Conservation (phyloP, 1,140 invertebrate species). For the Aporrectodea caliginosa region DNA sequence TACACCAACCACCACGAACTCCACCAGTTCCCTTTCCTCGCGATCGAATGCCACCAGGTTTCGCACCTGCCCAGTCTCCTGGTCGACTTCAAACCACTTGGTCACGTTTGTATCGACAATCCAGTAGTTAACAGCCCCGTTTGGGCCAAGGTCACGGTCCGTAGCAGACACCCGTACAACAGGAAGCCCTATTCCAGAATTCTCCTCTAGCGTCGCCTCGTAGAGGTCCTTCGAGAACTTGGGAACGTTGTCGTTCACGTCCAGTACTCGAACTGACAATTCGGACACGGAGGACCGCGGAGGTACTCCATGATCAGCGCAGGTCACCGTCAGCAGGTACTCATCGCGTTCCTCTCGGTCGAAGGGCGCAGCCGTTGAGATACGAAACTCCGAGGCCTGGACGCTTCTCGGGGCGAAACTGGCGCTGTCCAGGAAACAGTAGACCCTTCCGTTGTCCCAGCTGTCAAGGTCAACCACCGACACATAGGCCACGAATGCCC, state of each 20-base stretch:
- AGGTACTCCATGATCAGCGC: conserved; percentile 17
- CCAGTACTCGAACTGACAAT: conserved; percentile 22
- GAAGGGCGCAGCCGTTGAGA: conserved; percentile 21
- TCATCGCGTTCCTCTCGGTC: conserved; percentile 19
- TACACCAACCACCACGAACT: conserved; percentile 20
- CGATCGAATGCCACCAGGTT: conserved; percentile 26
- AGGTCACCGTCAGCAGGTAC: conserved; percentile 19
- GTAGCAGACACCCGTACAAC: conserved; percentile 59
- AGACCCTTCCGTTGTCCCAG: conserved; percentile 20
- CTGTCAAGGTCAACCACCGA: conserved; percentile 27
- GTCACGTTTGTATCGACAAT: not conserved
- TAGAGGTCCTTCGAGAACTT: conserved; percentile 21
- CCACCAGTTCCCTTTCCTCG: conserved; percentile 19
- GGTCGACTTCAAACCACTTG: conserved; percentile 17
- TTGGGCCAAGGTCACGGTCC: conserved; percentile 3
- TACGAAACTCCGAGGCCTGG: conserved; percentile 23
- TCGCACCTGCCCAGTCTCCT: conserved; percentile 15
- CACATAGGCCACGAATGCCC: conserved; percentile 32
- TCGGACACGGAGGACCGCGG: conserved; percentile 8
- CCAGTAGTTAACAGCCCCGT: conserved; percentile 54
- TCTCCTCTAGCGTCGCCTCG: conserved; percentile 65
- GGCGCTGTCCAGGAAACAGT: not conserved
- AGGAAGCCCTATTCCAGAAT: conserved; percentile 70
- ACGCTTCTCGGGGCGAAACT: conserved; percentile 17
- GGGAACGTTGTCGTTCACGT: conserved; percentile 31